These are phyloP conservation scores for Bombus picipes DNA, from an alignment of 1,140 invertebrate species.

Conservation along the genomic window DNA sequence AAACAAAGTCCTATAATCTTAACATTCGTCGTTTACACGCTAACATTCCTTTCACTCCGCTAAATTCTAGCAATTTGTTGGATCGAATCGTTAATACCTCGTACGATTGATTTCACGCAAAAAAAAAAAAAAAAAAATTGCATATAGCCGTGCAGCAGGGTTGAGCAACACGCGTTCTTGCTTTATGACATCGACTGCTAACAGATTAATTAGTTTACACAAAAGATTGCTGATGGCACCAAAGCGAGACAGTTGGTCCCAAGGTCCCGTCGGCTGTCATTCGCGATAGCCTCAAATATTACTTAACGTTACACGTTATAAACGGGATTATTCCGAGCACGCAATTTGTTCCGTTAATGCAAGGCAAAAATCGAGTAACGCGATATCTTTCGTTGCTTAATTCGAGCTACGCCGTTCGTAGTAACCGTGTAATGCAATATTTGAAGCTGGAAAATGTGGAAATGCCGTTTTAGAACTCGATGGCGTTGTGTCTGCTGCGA, in stretches of 20 bases:
- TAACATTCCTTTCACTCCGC: neutral
- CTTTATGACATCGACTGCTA: conserved; percentile 17
- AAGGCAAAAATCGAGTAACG: neutral
- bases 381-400: neutral
- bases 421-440: neutral
- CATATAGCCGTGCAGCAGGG: neutral
- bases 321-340: neutral
- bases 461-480: neutral
- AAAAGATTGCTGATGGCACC: conserved; percentile 56
- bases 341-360: neutral
- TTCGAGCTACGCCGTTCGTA: neutral
- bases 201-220: conserved; percentile 61
- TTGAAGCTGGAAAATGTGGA: neutral
- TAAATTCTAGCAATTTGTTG: neutral
- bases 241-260: conserved; percentile 43
- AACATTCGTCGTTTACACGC: neutral
- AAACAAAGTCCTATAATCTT: no score
- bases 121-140: neutral
- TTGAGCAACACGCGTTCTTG: conserved; percentile 25
- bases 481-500: neutral
- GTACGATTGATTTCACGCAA: neutral
- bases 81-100: neutral
- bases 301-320: neutral
- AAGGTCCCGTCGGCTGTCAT: conserved; percentile 33
- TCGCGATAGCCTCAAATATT: conserved; percentile 17